phyloP scores from a whole-genome alignment of 2,113 vertebrate genomes.

The Aegithalos caudatus region DNA sequence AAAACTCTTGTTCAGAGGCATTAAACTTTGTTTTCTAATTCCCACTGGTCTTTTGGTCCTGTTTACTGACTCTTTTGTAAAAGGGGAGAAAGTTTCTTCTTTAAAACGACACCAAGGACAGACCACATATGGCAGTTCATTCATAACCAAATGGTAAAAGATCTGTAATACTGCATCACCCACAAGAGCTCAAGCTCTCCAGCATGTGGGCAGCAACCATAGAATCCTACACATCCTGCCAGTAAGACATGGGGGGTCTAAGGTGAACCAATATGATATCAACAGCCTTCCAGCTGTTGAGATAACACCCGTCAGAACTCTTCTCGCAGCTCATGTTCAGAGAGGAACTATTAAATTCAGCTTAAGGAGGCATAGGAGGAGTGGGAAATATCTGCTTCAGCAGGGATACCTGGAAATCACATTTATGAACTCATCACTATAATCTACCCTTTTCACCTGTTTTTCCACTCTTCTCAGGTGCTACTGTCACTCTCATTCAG shows the following conservation, averaged over 20 bases:
- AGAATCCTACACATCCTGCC: neutral
- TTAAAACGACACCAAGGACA: neutral
- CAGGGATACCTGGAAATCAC: neutral
- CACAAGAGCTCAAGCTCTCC: neutral
- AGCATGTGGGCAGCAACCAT: neutral
- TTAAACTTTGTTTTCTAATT: neutral
- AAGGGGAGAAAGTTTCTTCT: neutral
- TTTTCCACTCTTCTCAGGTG: neutral
- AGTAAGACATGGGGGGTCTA: neutral
- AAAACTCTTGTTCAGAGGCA: neutral
- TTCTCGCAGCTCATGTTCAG: neutral
- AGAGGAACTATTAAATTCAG: neutral
- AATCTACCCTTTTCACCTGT: neutral
- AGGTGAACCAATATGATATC: neutral
- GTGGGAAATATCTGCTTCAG: neutral
- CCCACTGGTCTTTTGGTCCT: neutral
- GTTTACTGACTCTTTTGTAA: neutral
- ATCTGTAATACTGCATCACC: too few relatives aligned
- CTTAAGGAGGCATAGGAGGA: rapidly evolving
- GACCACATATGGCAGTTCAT: neutral
- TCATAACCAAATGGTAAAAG: neutral
- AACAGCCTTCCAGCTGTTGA: neutral
- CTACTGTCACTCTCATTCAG: neutral
- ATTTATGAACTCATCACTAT: neutral
- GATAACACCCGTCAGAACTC: rapidly evolving